Base-by-base conservation (phyloP, 2,113 vertebrate genomes). In the Gracilinanus agilis region DNA sequence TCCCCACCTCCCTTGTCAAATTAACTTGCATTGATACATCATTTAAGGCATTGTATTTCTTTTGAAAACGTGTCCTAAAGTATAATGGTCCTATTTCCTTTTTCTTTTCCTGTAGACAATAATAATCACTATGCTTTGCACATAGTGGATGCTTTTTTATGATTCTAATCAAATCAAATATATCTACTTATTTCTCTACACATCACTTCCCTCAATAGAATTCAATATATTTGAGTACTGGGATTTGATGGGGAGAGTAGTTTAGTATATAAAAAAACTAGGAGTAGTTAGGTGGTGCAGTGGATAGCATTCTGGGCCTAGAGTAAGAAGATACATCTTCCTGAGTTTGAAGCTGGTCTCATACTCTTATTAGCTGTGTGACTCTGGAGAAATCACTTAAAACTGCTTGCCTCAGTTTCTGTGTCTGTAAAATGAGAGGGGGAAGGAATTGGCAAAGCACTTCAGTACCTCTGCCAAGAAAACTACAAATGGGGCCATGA, bases 151-250 rank as follows among this genome's bases (percentile, higher is more conserved):
- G 13, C 34, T 75, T 75, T 61, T 29, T 61, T 25, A 61, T 75
- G 67, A 75, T n/a, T 7, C 9, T 1, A 75, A 75, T 21, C 29
- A 19, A n/a, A 75, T 75, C 13, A 75, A 75, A 0, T 9, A 19
- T 0, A n/a, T 49, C 1, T 6, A 40, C n/a, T 75, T n/a, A 75
- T 75, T 75, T n/a, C 34, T 75, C 16, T n/a, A 21, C 19, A 6
- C 29, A 21, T n/a, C 21, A 75, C 2, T 21, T 0, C 34, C 3
- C 67, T 2, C 34, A n/a, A 6, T n/a, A 75, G 0, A n/a, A n/a
- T 75, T 12, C 34, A 75, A n/a, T 75, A 19, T n/a, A 75, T n/a
- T 75, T 75, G 16, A 75, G 16, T n/a, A 1, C 6, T n/a, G 7
- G 27, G 34, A n/a, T n/a, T 75, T 34, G 16, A 49, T 5, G 5